Base-by-base conservation (phyloP, 1,140 invertebrate species). In the Latrodectus geometricus region DNA sequence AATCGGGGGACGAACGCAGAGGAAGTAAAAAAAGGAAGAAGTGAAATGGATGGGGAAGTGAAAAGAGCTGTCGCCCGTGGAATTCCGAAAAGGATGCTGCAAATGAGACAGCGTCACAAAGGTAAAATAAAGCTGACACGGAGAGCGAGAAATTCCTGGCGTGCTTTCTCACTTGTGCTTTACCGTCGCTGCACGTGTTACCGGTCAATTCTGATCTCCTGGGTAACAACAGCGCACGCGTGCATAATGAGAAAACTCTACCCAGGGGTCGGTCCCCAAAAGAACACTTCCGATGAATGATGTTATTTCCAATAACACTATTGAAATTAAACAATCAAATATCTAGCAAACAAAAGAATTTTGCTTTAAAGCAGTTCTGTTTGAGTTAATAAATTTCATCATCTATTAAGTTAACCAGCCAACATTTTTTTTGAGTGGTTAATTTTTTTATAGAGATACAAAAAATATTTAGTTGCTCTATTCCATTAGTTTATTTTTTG, bases 141-240 rank as follows among this genome's bases (percentile, higher is more conserved):
- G n/a, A 61, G 82, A 84, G 72, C 20, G n/a, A 61, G 82, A 61
- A 75, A 84, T 84, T 84, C 82, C 82, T 84, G 82, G 21, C 56
- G 82, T 76, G 73, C 80, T 76, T 84, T 84, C 73, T 73, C 82
- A 75, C 72, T 76, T 76, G 72, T 75, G 69, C 69, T 83, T 74
- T 65, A 83, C 11, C 80, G 80, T 23, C 78, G 11, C 17, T 81
- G 78, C 78, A 81, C 78, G 78, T 83, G 80, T 69, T 76, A 23
- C 49, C 56, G 76, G 82, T 76, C 75, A 84, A 76, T 84, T 83
- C 70, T 75, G 20, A 15, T 35, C 35, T 35, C 35, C 35, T 35
- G 35, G 35, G 35, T 35, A 35, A 35, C 35, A 5, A 35, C 35
- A 23, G 15, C 17, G 50, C 70, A 73, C 70, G 74, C 69, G 52